These are phyloP conservation scores for Turritopsis rubra DNA, from an alignment of 30 jellyfish, hydroid and myxozoan genomes.

Conservation along the genomic window DNA sequence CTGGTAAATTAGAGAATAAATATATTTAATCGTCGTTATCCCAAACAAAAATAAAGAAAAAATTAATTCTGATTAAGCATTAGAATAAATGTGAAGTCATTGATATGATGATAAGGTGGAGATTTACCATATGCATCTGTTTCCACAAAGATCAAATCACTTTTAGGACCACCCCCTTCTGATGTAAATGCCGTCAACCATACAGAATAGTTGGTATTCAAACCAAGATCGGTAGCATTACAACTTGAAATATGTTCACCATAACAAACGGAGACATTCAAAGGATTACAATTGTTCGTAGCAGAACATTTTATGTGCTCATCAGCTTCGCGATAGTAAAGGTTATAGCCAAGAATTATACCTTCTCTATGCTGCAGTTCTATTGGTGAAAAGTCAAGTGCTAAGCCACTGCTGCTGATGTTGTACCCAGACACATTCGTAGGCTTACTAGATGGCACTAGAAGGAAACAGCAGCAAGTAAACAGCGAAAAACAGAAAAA, in stretches of 20 bases:
- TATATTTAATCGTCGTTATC: neutral
- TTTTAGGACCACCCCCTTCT: neutral
- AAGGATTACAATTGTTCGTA: neutral
- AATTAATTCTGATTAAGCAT: no score
- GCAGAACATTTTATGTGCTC: neutral
- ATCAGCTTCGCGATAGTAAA: constrained; percentile 8
- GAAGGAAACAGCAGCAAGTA: no score
- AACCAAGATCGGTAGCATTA: neutral
- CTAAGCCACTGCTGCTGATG: constrained; percentile 17
- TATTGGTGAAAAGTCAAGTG: neutral
- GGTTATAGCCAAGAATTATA: neutral
- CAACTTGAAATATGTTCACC: neutral
- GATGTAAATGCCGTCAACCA: constrained; percentile 9
- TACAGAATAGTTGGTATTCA: constrained; percentile 3
- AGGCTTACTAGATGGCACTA: neutral
- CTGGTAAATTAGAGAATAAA: neutral
- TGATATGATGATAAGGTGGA: no score
- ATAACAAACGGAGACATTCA: neutral
- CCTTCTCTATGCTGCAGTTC: neutral
- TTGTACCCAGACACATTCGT: constrained; percentile 9
- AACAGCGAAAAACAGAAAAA: no score
- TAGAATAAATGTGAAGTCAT: neutral
- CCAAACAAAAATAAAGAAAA: neutral
- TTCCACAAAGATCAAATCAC: neutral
- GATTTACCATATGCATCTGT: constrained; percentile 12